A percentile compares a stretch with the other conserved stretches of the same genome.
These are phyloP conservation scores for Propithecus coquereli DNA, from an alignment of 2,113 vertebrate species.

Conservation along the genomic window DNA sequence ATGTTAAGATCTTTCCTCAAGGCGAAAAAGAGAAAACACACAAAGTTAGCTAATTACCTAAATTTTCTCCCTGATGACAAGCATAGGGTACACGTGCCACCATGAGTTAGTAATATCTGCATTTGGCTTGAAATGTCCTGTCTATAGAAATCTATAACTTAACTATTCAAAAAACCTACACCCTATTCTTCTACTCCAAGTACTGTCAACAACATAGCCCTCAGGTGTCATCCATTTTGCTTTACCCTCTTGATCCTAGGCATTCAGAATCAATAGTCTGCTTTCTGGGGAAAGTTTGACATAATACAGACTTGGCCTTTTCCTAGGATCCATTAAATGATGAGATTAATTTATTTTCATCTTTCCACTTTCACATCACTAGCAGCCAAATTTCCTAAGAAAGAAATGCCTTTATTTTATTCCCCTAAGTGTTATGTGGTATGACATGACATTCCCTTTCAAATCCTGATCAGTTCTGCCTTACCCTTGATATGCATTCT, in stretches of 20 bases:
- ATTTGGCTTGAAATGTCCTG: background rate
- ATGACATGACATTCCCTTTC: background rate
- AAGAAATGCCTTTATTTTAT: background rate
- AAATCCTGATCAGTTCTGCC: background rate
- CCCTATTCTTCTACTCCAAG: background rate
- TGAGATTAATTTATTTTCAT: background rate
- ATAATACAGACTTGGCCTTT: background rate
- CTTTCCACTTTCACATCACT: background rate
- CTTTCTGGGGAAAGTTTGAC: background rate
- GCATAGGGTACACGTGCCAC: accelerated
- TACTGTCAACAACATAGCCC: background rate
- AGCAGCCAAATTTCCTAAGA: background rate
- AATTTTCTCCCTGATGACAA: background rate
- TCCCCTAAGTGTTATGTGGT: background rate
- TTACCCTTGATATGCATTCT: background rate
- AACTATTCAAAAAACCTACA: background rate
- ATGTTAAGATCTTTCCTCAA: background rate
- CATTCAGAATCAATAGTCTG: background rate
- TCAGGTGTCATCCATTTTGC: background rate
- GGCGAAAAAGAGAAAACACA: background rate
- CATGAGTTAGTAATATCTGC: background rate
- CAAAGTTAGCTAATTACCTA: background rate
- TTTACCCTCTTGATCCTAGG: background rate
- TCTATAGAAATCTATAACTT: background rate
- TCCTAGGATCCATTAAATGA: background rate